A percentile compares a stretch with the other conserved stretches of the same genome.
These are phyloP conservation scores for Phyto melanocephala DNA, from an alignment of 2,888 invertebrate genomes.

Conservation along the genomic window DNA sequence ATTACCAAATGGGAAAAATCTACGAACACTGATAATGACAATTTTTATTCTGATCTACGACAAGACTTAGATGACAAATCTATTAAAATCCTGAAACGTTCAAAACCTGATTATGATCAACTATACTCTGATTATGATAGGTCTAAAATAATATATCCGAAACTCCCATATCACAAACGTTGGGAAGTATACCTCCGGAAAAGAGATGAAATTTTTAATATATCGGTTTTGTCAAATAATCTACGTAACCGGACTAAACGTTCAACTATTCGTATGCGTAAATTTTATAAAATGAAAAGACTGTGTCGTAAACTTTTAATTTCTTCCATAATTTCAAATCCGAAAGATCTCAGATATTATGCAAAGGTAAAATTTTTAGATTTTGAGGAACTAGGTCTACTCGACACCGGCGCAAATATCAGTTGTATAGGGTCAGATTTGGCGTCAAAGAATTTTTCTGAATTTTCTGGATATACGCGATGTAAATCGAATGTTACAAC, in stretches of 20 bases:
- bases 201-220: neutral
- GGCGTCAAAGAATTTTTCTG: neutral
- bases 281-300: neutral
- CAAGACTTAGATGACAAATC: neutral
- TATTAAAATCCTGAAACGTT: neutral
- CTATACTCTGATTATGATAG: neutral
- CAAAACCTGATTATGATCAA: neutral
- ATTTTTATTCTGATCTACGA: neutral
- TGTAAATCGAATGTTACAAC: neutral
- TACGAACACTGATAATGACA: neutral
- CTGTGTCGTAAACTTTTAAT: neutral
- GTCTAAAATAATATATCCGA: neutral
- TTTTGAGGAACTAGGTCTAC: neutral
- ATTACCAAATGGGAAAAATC: neutral
- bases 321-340: neutral
- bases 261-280: neutral
- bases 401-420: neutral
- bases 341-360: neutral
- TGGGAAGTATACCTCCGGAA: neutral
- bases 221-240: neutral
- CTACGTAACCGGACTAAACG: neutral
- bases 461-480: neutral
- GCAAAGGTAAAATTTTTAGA: neutral
- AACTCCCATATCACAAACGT: neutral
- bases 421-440: neutral